Base-by-base conservation (phyloP, 1,140 invertebrate genomes). In the Drosophila nannoptera region DNA sequence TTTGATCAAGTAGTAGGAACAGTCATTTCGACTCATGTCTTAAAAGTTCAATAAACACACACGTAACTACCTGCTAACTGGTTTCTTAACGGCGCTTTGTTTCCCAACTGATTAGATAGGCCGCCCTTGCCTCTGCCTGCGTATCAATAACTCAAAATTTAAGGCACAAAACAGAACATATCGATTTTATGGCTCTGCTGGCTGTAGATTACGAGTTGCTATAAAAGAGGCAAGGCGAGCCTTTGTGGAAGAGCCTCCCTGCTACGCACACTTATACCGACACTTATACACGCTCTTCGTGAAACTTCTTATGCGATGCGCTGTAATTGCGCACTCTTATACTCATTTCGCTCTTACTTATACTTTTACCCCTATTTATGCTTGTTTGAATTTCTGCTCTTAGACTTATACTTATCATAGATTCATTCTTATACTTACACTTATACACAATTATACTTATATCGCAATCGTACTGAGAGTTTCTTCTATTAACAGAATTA, bases 41-140 rank as follows among this genome's bases (percentile, higher is more conserved):
- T 35, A 31, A 55, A 63, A 73, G 74, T 56, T 38, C 32, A 40
- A 40, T 73, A 62, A 62, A 59, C 55, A 52, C 59, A 5, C 36
- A 9, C 45, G 12, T 53, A 73, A 84, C 66, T 74, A 75, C 75
- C 63, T 75, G 61, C 54, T 78, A 71, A 61, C 43, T 55, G 62
- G 55, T 78, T 78, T 49, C 40, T 73, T 68, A 60, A 63, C 65
- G 63, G 49, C 71, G 68, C 66, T 65, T 69, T 52, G 36, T 56
- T 73, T 48, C 33, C 46, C 50, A 36, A 49, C 45, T 67, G 82
- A 84, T 86, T 72, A 84, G 82, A 84, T 86, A 84, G 7, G 56
- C 59, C 52, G 36, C 9, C 63, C 52, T 61, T 56, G 60, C 53
- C 46, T 35, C 53, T 53, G 67, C 22, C 55, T 46, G 46, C 42